Base-by-base conservation (phyloP, 1,140 invertebrate species). In the Ganaspis sp. region DNA sequence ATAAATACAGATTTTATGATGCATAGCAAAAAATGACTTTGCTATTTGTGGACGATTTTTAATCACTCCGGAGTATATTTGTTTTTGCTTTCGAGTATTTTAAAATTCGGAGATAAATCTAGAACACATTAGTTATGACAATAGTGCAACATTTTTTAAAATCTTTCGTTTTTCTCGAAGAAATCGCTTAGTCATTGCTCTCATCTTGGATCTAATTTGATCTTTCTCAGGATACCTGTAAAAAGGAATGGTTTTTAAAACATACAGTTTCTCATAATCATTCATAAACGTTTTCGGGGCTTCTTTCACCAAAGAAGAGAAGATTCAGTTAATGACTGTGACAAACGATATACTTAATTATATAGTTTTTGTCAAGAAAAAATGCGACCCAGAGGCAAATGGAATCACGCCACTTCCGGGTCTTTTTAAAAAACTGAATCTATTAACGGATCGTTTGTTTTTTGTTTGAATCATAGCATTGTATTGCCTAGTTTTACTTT, bases 331-430 rank as follows among this genome's bases (percentile, higher is more conserved):
- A 49, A 17, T 49, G 45, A 49, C n/a, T 17, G 45, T 58, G 21
- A 26, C 58, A 64, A 64, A 29, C 26, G 26, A 64, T 64, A 64
- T 34, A n/a, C 12, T n/a, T 64, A 64, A 64, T 64, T 64, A 64
- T 23, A 15, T 34, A 29, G 12, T 64, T 64, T 64, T 26, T 15
- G 11, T 26, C 1, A 4, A 64, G 54, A 11, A 23, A 26, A 64
- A 26, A 15, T 64, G 4, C 23, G 4, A 15, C 11, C 23, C 6
- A 8, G 9, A 34, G 29, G 29, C 29, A 6, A 34, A 34, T 3
- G 54, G 15, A 26, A 29, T 29, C 21, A 64, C 12, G 15, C 54
- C 11, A 64, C 58, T 64, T 64, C 58, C 58, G 58, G 58, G 23
- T 21, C 17, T 19, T 5, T 21, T 23, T 9, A 34, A 34, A 34